A percentile compares a stretch with the other conserved stretches of the same genome.
These are phyloP conservation scores for Halichoerus grypus DNA, from an alignment of 2,113 vertebrate genomes.

Conservation along the genomic window DNA sequence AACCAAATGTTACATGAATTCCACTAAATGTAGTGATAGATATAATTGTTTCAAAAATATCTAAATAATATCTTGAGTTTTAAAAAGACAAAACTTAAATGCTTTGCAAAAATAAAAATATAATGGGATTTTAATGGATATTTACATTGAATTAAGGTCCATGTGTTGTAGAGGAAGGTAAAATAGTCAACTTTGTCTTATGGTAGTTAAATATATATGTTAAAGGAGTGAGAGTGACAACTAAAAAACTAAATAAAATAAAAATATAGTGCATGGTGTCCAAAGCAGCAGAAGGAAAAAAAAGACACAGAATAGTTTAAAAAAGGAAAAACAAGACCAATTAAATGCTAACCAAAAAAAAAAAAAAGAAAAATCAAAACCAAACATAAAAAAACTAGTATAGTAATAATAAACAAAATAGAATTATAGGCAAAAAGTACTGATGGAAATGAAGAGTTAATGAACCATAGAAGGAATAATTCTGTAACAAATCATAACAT, in stretches of 20 bases:
- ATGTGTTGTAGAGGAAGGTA: neutral
- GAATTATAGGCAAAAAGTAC: neutral
- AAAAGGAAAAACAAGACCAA: neutral
- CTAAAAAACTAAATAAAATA: neutral
- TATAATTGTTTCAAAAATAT: neutral
- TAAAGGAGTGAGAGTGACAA: neutral
- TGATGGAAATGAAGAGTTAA: neutral
- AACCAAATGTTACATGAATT: neutral
- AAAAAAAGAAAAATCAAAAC: too few species aligned
- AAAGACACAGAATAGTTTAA: neutral
- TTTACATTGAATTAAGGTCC: neutral
- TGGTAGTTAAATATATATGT: neutral
- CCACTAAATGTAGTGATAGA: neutral
- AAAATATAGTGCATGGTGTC: neutral
- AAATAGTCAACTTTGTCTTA: neutral
- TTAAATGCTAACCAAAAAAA: neutral
- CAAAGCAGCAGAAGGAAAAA: neutral
- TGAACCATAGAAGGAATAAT: neutral
- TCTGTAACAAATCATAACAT: neutral
- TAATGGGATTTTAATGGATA: neutral
- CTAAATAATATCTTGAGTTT: neutral
- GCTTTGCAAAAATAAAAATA: slow-evolving; percentile 23
- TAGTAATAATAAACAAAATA: neutral
- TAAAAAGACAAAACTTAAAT: neutral
- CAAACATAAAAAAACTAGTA: neutral